Evolutionary conservation across 2,888 invertebrate species (phyloP), one percentile per base, ranked within the genome.

Genomic region (Alviniconcha strummeri): DNA sequence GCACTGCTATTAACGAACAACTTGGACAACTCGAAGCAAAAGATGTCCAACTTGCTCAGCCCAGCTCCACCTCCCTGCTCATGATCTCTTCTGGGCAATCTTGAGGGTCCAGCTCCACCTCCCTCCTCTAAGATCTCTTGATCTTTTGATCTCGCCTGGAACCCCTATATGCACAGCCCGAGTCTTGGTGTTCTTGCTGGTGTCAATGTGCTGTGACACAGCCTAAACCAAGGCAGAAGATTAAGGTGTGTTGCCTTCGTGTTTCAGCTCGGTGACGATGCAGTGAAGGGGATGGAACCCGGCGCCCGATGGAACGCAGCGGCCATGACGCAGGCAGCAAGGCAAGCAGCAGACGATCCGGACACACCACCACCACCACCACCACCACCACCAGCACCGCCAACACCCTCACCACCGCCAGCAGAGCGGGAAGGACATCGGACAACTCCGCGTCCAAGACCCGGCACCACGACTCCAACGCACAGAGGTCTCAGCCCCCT

Each of bases 251-350:
- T 76, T 57, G 36, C 36, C 60, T 60, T 60, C 13, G 9, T 13
- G 4, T 55, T 36, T 4, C 75, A 74, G 81, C 54, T 57, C 57
- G 77, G 82, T 55, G 60, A 36, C 3, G 64, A 79, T 83, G 84
- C 77, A 80, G 82, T 69, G 55, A 57, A 36, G 72, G 84, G 83
- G 74, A 83, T 84, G 85, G 85, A 81, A 82, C 78, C 82, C 15
- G 80, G 64, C 78, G 75, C 76, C 85, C 84, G 69, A 85, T 85
- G 85, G 85, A 84, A 81, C 80, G 82, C 80, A 79, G 83, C 82
- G 82, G 84, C 81, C 84, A 77, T 84, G 85, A 76, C 60, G 83
- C 81, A 83, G 82, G 75, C 80, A 80, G 80, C 80, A 56, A 55
- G 52, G 19, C 54, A 56, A 75, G 57, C 74, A 75, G 64, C 75